Evolutionary conservation across 2,888 invertebrate species (phyloP).

Genomic region (Cephus pygmeus): DNA sequence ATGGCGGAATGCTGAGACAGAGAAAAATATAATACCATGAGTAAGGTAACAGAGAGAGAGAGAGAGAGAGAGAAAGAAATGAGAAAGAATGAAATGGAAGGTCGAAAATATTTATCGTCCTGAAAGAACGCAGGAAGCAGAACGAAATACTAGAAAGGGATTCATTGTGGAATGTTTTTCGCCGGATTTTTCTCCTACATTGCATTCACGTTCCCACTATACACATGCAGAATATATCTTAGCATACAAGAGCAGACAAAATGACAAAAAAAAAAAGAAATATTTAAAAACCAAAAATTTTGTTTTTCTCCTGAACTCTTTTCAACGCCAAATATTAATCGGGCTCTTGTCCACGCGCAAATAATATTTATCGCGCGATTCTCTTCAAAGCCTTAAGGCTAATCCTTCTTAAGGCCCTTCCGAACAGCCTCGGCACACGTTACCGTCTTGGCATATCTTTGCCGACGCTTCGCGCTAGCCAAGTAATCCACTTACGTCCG

Average conservation of each 20-base stretch:
- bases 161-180: neutral
- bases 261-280: neutral
- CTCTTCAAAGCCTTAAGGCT: neutral
- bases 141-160: constrained; percentile 2
- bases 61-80: constrained; percentile 46
- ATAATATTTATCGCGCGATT: neutral
- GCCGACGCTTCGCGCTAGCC: neutral
- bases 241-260: neutral
- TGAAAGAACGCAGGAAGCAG: neutral
- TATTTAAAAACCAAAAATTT: neutral
- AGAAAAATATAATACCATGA: constrained; percentile 26
- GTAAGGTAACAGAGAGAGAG: constrained; percentile 45
- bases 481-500: constrained; percentile 9
- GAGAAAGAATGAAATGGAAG: constrained; percentile 23
- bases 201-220: neutral
- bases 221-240: neutral
- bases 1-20: constrained; percentile 22
- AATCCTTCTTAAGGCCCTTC: neutral
- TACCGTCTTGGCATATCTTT: neutral
- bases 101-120: constrained; percentile 52
- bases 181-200: constrained; percentile 1
- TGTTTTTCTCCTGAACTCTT: neutral
- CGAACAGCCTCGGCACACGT: neutral
- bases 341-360: neutral
- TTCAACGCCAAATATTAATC: neutral